Evolutionary conservation across 1,140 invertebrate species (phyloP), one percentile per base, ranked within the genome.

Genomic region (Lepidurus packardi): DNA sequence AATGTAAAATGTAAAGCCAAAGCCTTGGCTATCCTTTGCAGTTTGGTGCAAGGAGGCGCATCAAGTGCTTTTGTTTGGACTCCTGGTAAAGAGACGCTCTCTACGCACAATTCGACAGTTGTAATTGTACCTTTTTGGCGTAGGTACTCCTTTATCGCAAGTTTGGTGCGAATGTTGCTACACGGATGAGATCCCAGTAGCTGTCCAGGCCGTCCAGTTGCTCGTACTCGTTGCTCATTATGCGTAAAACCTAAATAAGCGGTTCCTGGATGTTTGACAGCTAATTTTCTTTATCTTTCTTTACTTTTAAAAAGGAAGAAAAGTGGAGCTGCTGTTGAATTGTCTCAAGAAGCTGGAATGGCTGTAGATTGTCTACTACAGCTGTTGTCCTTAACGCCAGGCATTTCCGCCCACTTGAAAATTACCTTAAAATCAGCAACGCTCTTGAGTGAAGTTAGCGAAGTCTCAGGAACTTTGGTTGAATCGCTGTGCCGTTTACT

Each of bases 321-420:
- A 10, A 47, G 24, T 16, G 75, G 47, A n/a, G 11, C 78, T 47
- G 41, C 45, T 6, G 24, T 74, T 1, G 78, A 78, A 45, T 25
- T 78, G 0, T 44, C 73, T 21, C 78, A 78, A 75, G 80, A 80
- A 42, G 78, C 80, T n/a, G 77, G 76, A 1, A 65, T 80, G 25
- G 79, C 79, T 34, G 79, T 92, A 10, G 91, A 93, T 84, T 90
- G 90, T 7, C 83, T 93, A 24, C 90, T 93, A 10, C 87, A 92
- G n/a, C 83, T 91, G 1, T 84, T 92, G 1, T 84, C 73, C n/a
- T 21, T 73, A n/a, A 74, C 73, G 13, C 53, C 53, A 21, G 73
- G 43, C 11, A 42, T 10, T 0, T 47, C 42, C 9, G 41, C 21
- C n/a, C 73, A 78, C 16, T 73, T 78, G 16, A 78, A 75, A 43